Evolutionary conservation across 2,797 vertebrate genomes (phyloP).

Genomic region (Megaceryle alcyon): DNA sequence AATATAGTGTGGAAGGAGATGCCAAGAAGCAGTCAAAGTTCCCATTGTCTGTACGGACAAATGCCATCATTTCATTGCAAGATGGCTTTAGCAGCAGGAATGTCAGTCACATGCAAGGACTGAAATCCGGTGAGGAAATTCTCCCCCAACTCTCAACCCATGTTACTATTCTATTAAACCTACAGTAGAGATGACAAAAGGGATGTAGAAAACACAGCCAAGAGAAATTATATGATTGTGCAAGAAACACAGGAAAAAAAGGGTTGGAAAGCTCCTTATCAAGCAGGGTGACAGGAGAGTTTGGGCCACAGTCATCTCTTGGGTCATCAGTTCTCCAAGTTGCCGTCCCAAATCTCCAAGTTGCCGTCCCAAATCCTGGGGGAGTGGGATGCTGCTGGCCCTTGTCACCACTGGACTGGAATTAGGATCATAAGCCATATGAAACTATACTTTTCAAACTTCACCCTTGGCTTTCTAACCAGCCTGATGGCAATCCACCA

Average conservation of each 20-base stretch:
- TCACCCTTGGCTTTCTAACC: not conserved
- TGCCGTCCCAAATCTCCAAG: not conserved
- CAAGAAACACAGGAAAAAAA: not conserved
- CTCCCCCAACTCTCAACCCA: not conserved
- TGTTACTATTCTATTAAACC: not conserved
- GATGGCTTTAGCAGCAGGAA: conserved; percentile 1
- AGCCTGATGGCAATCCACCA: not conserved
- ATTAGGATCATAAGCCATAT: not conserved
- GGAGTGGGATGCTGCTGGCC: not conserved
- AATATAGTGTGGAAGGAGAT: not conserved
- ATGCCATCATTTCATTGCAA: conserved; percentile 16
- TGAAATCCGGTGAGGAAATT: not conserved
- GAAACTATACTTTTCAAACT: not conserved
- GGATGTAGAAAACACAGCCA: not conserved
- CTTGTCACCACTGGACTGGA: not conserved
- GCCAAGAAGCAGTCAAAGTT: conserved; percentile 53
- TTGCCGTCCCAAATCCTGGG: not conserved
- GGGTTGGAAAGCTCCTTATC: not conserved
- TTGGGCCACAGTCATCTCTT: not conserved
- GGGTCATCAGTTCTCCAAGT: not conserved
- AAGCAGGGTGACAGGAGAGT: not conserved
- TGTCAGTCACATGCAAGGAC: not conserved
- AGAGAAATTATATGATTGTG: not conserved
- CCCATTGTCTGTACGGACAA: conserved; percentile 28
- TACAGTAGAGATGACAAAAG: not conserved